Base-by-base conservation (phyloP, 2,113 vertebrate genomes). In the Solea senegalensis region DNA sequence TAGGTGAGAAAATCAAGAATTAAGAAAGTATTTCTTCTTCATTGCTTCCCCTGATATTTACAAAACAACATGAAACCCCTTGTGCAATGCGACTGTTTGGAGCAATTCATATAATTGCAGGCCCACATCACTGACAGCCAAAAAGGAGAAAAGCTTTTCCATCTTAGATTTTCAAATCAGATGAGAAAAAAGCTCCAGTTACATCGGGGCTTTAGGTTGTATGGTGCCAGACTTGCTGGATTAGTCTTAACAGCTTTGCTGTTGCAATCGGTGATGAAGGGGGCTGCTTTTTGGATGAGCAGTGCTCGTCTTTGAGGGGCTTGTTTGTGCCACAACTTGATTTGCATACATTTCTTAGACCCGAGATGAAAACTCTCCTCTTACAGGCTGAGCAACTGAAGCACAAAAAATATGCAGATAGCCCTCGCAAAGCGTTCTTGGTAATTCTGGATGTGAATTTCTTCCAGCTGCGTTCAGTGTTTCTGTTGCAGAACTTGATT, bases 221-320 rank as follows among this genome's bases (percentile, higher is more conserved):
- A 21, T 12, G 68, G 62, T 79, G 83, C 86, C 84, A 85, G 78
- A 76, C 77, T 72, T 9, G 72, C 73, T 81, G 85, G 85, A 87
- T 87, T 87, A 86, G 78, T 81, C 69, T 84, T 76, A 90, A 78
- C 85, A 83, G 86, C 83, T 88, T 86, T 86, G 66, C 81, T 75
- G 55, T 63, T 58, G 70, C 70, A 21, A 67, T 76, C 61, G 72
- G 64, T 66, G 80, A 88, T 84, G 83, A 87, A 79, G 69, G 80
- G 60, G 69, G 70, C 62, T 76, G 71, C 62, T 76, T 69, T 82
- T 65, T 72, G 84, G 82, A 83, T 45, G 83, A 86, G 81, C 64
- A 13, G n/a, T 12, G 66, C 74, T 76, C 55, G 26, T 85, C 86
- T 74, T 84, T 70, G 48, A 53, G 26, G 59, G 12, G 65, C 21